Percentiles rank a stretch among this genome's conserved stretches.
Evolutionary conservation across 1,140 invertebrate species (phyloP).

Genomic region (Aphelenchoides besseyi): DNA sequence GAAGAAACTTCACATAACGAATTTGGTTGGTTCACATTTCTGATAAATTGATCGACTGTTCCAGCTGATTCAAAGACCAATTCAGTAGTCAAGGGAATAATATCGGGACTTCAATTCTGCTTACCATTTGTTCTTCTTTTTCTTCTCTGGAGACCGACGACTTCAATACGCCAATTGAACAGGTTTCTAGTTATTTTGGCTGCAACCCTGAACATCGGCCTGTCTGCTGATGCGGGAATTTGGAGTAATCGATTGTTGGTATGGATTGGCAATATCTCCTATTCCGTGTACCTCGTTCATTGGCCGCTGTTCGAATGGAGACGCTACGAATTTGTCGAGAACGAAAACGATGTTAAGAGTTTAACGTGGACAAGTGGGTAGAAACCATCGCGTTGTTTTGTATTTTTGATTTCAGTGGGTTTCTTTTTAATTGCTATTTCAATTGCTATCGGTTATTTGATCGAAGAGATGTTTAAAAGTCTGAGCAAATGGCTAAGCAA

Average conservation of each 20-base stretch:
- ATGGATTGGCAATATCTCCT: not conserved
- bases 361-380: not conserved
- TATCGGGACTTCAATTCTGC: not conserved
- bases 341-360: not conserved
- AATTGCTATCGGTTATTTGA: not conserved
- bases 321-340: not conserved
- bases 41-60: not conserved
- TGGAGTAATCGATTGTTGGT: not conserved
- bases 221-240: not conserved
- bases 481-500: not conserved
- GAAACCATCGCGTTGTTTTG: not conserved
- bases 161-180: not conserved
- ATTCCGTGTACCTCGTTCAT: slow-evolving; percentile 5
- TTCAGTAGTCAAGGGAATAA: slow-evolving; percentile 1
- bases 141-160: not conserved
- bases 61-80: not conserved
- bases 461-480: not conserved
- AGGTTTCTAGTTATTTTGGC: not conserved
- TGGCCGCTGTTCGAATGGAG: not conserved
- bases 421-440: not conserved
- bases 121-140: not conserved
- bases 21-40: not conserved
- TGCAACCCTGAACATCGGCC: not conserved
- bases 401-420: not conserved
- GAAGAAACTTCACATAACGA: not conserved